Conservation (phyloP, 2,888 invertebrate genomes). For the Panzeria rudis region DNA sequence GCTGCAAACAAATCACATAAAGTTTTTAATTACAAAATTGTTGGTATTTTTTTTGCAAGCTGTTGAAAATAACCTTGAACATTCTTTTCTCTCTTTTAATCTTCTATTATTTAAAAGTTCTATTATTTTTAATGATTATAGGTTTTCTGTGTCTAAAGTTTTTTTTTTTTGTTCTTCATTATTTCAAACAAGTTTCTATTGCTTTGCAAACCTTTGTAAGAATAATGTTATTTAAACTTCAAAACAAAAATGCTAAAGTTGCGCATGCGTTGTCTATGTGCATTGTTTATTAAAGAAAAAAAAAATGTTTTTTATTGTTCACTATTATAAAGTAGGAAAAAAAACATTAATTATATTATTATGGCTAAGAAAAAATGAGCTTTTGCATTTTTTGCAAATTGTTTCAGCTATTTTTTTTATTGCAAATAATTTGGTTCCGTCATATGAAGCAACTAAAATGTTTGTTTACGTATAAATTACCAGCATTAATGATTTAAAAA, state of each 20-base stretch:
- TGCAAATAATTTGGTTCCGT: constrained; percentile 45
- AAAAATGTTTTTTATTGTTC: constrained; percentile 22
- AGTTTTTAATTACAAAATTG: constrained; percentile 28
- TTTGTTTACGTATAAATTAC: constrained; percentile 15
- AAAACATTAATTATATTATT: constrained; percentile 54
- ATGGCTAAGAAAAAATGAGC: constrained; percentile 11
- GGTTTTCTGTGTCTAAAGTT: constrained; percentile 20
- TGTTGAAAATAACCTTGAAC: constrained; percentile 51
- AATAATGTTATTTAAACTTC: neutral
- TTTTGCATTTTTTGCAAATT: constrained; percentile 36
- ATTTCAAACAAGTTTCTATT: constrained; percentile 43
- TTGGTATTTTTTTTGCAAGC: neutral
- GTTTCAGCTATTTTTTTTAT: constrained; percentile 11
- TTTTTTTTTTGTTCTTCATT: constrained; percentile 2
- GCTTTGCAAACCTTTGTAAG: constrained; percentile 31
- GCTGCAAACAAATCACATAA: neutral
- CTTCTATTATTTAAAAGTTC: constrained; percentile 56
- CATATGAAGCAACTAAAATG: constrained; percentile 42
- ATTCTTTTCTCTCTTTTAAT: constrained; percentile 24
- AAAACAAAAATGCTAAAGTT: constrained; percentile 21
- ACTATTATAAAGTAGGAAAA: constrained; percentile 23
- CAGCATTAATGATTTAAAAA: constrained; percentile 32
- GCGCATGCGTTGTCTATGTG: constrained; percentile 53
- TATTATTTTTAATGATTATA: constrained; percentile 59
- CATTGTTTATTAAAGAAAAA: constrained; percentile 20